Evolutionary conservation across 1,140 invertebrate genomes (phyloP), one percentile per base, ranked within the genome.

Genomic region (Hyles vespertilio): DNA sequence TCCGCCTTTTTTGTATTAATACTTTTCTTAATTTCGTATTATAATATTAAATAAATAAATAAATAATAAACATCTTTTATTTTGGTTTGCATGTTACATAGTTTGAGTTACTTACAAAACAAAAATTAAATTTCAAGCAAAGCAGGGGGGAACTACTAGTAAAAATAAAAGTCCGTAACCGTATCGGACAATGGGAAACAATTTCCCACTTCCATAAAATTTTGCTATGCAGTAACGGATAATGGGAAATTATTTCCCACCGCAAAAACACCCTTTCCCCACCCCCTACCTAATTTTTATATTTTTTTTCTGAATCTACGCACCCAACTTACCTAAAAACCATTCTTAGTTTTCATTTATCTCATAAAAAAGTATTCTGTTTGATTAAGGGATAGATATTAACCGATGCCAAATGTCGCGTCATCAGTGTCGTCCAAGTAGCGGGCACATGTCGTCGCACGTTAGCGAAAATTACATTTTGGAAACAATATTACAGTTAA

Each of bases 201-300:
- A 58, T 69, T 65, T 69, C 59, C 59, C 61, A 70, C 58, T 62
- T 62, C 22, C n/a, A 51, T 57, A 22, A 56, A 40, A 57, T 57
- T 64, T 62, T 64, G 59, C 52, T 57, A 60, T 62, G n/a, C 8
- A 32, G 51, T 64, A 61, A 54, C 46, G 56, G 69, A 67, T 68
- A 65, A 53, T 63, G 66, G 69, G 72, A 74, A 74, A 69, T 74
- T 69, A 68, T 74, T 74, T 74, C 69, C 69, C 69, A 72, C 67
- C 58, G 62, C 40, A 67, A 74, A 74, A 72, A 58, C 61, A 49
- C 65, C 64, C 55, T 67, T 74, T 67, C 63, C 69, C 69, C 63
- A 22, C 65, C 34, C 11, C 36, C 46, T 48, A 59, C 6, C 10
- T 8, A 32, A 56, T 32, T 51, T 51, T 33, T 22, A 32, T 8